phyloP scores from a whole-genome alignment of 2,797 vertebrate species.

The Notoglanidium macrostoma region DNA sequence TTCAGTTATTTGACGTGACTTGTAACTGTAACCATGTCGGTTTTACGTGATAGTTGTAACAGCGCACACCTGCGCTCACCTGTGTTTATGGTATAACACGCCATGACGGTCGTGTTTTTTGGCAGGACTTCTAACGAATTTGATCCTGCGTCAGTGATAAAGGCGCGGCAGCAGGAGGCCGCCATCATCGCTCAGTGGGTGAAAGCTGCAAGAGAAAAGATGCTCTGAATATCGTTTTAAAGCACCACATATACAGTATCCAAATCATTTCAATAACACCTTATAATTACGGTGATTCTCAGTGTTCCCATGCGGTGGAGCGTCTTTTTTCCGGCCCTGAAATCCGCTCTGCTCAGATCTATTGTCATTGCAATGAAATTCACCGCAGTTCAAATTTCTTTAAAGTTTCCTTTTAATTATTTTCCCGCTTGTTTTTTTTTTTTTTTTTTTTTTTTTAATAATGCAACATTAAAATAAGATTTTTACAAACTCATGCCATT shows the following conservation, averaged over 20 bases:
- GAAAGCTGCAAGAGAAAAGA: conserved; percentile 61
- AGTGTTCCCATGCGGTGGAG: not conserved
- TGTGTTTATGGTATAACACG: not conserved
- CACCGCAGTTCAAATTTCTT: not conserved
- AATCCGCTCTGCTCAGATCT: not conserved
- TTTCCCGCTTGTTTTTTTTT: not conserved
- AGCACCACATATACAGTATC: not conserved
- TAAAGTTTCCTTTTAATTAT: not conserved
- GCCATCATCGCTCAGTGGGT: conserved; percentile 82
- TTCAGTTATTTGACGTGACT: not conserved
- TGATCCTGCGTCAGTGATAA: conserved; percentile 78
- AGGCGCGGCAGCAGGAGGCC: conserved; percentile 77
- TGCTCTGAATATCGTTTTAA: conserved; percentile 7
- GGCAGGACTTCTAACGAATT: conserved; percentile 77
- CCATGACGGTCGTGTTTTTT: not conserved
- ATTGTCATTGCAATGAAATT: not conserved
- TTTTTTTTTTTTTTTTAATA: not conserved
- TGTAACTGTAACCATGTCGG: not conserved
- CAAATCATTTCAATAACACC: not conserved
- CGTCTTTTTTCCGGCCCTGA: not conserved
- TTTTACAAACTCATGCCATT: not conserved
- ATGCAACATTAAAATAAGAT: not conserved
- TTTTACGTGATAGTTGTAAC: not conserved
- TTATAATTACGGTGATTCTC: too few relatives aligned
- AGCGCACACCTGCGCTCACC: not conserved